phyloP scores from a whole-genome alignment of 2,888 invertebrate genomes.

The Polymixis flavicincta region DNA sequence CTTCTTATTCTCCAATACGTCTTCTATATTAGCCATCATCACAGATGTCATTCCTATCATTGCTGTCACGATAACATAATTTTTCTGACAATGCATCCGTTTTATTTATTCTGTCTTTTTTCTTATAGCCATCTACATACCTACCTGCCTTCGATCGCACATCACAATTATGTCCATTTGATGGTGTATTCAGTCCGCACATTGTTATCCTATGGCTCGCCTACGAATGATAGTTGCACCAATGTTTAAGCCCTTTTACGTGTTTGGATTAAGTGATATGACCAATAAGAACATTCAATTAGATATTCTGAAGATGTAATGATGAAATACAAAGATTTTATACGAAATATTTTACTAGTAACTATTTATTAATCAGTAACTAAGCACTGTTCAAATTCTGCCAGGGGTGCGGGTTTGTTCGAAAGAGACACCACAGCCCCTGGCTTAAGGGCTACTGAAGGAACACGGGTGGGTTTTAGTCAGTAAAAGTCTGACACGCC shows the following conservation, averaged over 20 bases:
- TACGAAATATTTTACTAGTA: not conserved
- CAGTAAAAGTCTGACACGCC: too few relatives aligned
- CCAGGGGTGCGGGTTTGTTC: too few relatives aligned
- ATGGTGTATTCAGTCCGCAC: constrained; percentile 48
- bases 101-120: too few relatives aligned
- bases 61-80: not conserved
- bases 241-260: constrained; percentile 21
- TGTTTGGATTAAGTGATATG: constrained; percentile 34
- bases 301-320: constrained; percentile 2
- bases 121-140: not conserved
- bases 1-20: too few relatives aligned
- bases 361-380: not conserved
- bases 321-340: not conserved
- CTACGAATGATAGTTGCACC: constrained; percentile 46
- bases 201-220: constrained; percentile 8
- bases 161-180: constrained; percentile 2
- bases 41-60: not conserved
- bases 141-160: not conserved
- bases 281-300: constrained; percentile 2
- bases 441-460: too few relatives aligned
- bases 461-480: too few relatives aligned
- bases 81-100: not conserved
- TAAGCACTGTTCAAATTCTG: not conserved
- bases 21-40: not conserved
- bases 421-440: too few relatives aligned